Conservation (phyloP, 2,888 invertebrate species). For the Ethmia dodecea region DNA sequence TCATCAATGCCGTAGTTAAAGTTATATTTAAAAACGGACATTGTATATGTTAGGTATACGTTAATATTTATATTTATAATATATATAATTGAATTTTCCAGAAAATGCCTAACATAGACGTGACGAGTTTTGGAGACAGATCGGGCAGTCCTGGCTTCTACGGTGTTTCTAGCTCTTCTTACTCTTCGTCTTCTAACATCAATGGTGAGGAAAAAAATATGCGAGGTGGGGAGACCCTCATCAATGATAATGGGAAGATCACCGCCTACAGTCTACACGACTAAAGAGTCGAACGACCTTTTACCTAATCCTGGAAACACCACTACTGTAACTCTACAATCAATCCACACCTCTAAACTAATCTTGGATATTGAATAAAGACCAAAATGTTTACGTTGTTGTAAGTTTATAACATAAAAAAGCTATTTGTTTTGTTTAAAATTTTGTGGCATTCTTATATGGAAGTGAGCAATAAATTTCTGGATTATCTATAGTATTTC, state of each 20-base stretch:
- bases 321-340: neutral
- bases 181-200: slow-evolving; percentile 73
- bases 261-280: slow-evolving; percentile 75
- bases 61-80: too few species aligned
- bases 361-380: too few species aligned
- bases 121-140: slow-evolving; percentile 34
- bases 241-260: slow-evolving; percentile 86
- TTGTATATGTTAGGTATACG: too few species aligned
- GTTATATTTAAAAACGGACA: too few species aligned
- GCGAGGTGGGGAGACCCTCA: slow-evolving; percentile 79
- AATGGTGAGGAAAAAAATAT: slow-evolving; percentile 76
- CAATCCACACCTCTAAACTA: neutral
- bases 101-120: slow-evolving; percentile 67
- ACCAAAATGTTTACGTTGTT: too few species aligned
- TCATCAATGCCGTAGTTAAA: too few species aligned
- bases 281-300: slow-evolving; percentile 24
- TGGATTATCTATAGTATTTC: too few species aligned
- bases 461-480: too few species aligned
- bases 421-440: too few species aligned
- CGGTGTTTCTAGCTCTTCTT: slow-evolving; percentile 82
- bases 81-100: too few species aligned
- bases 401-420: too few species aligned
- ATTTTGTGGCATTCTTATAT: too few species aligned
- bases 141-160: slow-evolving; percentile 28
- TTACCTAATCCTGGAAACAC: neutral